These are phyloP conservation scores for Epinotia bilunana DNA, from an alignment of 2,888 invertebrate species.

Conservation along the genomic window DNA sequence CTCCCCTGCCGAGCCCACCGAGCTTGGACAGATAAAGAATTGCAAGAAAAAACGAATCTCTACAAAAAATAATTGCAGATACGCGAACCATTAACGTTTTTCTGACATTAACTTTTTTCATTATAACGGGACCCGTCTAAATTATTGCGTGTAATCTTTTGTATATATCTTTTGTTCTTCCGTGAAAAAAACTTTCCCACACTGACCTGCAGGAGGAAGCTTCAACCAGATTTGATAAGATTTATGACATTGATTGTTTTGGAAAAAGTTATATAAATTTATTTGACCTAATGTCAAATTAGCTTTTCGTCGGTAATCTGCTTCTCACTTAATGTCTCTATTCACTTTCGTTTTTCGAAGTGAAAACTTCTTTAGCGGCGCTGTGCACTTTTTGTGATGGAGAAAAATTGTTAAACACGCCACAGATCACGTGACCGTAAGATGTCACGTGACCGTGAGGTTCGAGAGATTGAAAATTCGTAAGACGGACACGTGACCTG, in stretches of 20 bases:
- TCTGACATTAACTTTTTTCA: constrained; percentile 63
- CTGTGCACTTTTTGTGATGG: too few species aligned
- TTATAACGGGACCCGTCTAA: constrained; percentile 74
- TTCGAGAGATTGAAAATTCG: too few species aligned
- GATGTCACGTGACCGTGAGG: too few species aligned
- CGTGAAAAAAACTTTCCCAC: constrained; percentile 69
- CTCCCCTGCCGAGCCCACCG: constrained; percentile 74
- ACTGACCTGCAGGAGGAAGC: constrained; percentile 55
- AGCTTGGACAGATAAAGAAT: constrained; percentile 64
- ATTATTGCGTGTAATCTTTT: constrained; percentile 82
- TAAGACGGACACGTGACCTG: too few species aligned
- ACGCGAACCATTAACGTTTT: constrained; percentile 78
- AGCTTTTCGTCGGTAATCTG: constrained; percentile 9
- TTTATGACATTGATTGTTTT: constrained; percentile 50
- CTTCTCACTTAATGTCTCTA: constrained; percentile 9
- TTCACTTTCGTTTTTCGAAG: constrained; percentile 10
- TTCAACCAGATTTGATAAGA: constrained; percentile 48
- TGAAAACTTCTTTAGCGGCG: too few species aligned
- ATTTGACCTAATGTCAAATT: constrained; percentile 15
- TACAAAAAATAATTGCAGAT: constrained; percentile 75
- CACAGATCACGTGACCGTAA: too few species aligned
- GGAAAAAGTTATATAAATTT: constrained; percentile 20
- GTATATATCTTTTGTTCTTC: constrained; percentile 67
- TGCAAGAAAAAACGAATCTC: constrained; percentile 62
- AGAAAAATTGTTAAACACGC: too few species aligned